Evolutionary conservation across 1,140 invertebrate genomes (phyloP), one percentile per base, ranked within the genome.

Genomic region (Drosophila takahashii): DNA sequence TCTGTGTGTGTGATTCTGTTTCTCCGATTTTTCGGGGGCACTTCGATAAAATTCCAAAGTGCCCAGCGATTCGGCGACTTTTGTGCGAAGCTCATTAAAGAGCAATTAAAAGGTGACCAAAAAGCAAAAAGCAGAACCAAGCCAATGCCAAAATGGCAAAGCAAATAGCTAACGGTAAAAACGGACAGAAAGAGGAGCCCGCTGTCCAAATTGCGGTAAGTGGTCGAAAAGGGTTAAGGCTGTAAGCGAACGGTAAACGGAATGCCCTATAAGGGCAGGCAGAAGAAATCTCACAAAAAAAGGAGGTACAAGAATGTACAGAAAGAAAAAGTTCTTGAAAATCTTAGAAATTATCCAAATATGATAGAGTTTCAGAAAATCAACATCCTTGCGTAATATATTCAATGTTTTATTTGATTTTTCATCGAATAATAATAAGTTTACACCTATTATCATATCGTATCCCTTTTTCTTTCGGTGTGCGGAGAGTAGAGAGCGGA

Each of bases 131-230:
- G 4, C 6, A 29, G n/a, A n/a, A 7, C 15, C 41, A 42, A 8
- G n/a, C 34, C 7, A 67, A 26, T 41, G 18, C 45, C 7, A 67
- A 16, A 42, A 67, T 67, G 64, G 37, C n/a, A 34, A 16, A 10
- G 16, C 26, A 37, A 62, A 41, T 62, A 32, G 41, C 18, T 13
- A 66, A 64, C 64, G 64, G 60, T 67, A 67, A 67, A 67, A 51
- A 26, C 18, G 64, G 11, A 42, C 42, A 62, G 34, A 48, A 44
- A 50, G 62, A 45, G 44, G 42, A 32, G 22, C 26, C 15, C 45
- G 34, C 42, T 18, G 8, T 36, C 16, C 41, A 51, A 27, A 65
- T 51, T 66, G 37, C 22, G 60, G 64, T 67, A 65, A 67, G 64
- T 67, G 61, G 15, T 36, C 26, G 15, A 27, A 47, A 61, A 61